Evolutionary conservation across 2,888 invertebrate genomes (phyloP), one percentile per base, ranked within the genome.

Genomic region (Chrysolina haemoptera): DNA sequence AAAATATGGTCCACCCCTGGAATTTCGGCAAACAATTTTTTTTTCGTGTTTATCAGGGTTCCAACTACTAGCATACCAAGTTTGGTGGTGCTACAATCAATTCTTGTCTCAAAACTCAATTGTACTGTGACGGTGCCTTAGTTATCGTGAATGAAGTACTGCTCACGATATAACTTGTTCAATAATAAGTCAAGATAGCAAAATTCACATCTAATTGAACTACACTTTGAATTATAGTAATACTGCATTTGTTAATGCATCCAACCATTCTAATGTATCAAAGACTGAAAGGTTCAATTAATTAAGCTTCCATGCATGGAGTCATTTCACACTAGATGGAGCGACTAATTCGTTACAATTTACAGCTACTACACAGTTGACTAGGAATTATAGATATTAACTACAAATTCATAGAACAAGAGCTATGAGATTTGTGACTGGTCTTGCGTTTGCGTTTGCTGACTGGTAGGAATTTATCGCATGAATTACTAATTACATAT

Each of bases 301-400:
- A 74, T 74, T 53, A 27, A 69, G 62, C 59, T 63, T 41, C 16
- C 53, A 48, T 68, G 66, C 76, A 76, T 74, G 66, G 71, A 73
- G 22, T 76, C 69, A 59, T 74, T 71, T 73, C 73, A 74, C 74
- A 71, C 70, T 68, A 77, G 73, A 68, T 71, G 27, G 59, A 71
- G 73, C 73, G 76, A 70, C 71, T 75, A 74, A 76, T 77, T 77
- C 65, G 50, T 65, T 68, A 55, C 55, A 65, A 74, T 68, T 75
- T 70, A 59, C 71, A 70, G 68, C 70, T 71, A 70, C 76, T 74
- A 50, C 67, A 69, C 77, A 73, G 71, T 63, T 75, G 78, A 68
- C 76, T 41, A 59, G 59, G 14, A 59, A 27, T 59, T 14, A 59
- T 59, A 59, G 59, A 27, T 27, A 1, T 27, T 14, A 22, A 11